phyloP scores from a whole-genome alignment of 2,113 vertebrate species.

The Pampusana beccarii region DNA sequence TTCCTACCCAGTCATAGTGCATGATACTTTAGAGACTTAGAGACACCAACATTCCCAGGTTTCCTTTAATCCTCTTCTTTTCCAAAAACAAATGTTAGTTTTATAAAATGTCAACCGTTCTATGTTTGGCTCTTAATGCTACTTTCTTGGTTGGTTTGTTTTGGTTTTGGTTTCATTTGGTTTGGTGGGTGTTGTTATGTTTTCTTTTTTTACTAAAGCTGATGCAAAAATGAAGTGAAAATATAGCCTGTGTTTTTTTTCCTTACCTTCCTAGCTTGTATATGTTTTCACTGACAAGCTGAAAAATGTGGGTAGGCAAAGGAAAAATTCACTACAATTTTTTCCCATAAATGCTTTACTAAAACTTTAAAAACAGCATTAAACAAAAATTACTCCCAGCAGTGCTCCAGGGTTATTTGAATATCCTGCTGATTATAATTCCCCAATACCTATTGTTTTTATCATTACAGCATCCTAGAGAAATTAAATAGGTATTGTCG shows the following conservation, averaged over 20 bases:
- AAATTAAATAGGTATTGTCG: neutral
- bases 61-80: neutral
- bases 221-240: neutral
- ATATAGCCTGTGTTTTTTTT: neutral
- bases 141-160: neutral
- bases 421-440: neutral
- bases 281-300: neutral
- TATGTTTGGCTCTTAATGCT: neutral
- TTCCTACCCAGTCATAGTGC: neutral
- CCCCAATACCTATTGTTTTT: neutral
- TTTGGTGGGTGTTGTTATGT: no score
- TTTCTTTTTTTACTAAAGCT: neutral
- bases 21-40: neutral
- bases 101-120: neutral
- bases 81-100: neutral
- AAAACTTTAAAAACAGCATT: neutral
- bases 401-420: neutral
- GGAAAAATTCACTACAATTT: neutral
- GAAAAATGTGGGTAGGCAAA: neutral
- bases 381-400: slow-evolving; percentile 7
- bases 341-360: neutral
- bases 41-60: neutral
- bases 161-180: no score
- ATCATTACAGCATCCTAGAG: neutral
- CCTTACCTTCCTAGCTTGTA: neutral